Conservation (phyloP, 2,888 invertebrate genomes). For the Dinocampus coccinellae region DNA sequence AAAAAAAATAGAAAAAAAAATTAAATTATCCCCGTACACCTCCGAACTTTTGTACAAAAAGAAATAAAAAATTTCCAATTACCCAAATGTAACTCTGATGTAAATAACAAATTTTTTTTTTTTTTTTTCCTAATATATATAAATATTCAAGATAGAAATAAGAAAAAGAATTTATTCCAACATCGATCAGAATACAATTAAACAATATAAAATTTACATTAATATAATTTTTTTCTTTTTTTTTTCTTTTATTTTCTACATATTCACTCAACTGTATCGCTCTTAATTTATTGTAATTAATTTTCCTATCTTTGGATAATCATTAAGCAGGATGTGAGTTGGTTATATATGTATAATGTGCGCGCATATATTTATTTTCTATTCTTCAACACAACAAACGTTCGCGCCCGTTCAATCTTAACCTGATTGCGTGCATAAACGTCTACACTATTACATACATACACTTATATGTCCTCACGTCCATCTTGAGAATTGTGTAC, state of each 20-base stretch:
- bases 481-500: conserved; percentile 12
- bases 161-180: too few species aligned
- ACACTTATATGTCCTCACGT: conserved; percentile 54
- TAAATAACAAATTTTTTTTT: not conserved
- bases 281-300: conserved; percentile 69
- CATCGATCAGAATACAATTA: not conserved
- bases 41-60: too few species aligned
- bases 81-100: too few species aligned
- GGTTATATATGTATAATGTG: conserved; percentile 31
- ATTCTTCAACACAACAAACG: conserved; percentile 46
- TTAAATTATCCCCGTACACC: too few species aligned
- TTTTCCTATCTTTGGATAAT: conserved; percentile 63
- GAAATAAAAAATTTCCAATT: too few species aligned
- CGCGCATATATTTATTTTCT: conserved; percentile 43
- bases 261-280: conserved; percentile 41
- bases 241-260: too few species aligned
- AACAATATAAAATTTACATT: too few species aligned
- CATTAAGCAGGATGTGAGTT: conserved; percentile 51
- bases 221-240: too few species aligned
- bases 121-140: not conserved
- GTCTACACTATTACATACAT: conserved; percentile 8
- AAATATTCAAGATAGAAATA: not conserved
- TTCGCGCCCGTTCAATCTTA: conserved; percentile 53
- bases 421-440: conserved; percentile 19
- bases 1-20: too few species aligned